phyloP scores from a whole-genome alignment of 2,888 invertebrate genomes.

The Julus scandinavius region DNA sequence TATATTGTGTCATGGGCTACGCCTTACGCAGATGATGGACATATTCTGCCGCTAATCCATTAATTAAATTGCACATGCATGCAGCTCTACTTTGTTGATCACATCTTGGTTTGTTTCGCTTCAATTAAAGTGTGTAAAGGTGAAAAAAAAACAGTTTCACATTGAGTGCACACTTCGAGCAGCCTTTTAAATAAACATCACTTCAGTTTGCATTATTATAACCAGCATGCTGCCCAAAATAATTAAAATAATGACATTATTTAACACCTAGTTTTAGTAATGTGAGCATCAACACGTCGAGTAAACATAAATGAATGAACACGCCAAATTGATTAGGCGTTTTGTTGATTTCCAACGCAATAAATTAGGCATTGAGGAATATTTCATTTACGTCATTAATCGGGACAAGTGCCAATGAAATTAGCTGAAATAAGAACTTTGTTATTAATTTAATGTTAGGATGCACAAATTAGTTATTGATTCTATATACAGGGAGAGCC shows the following conservation, averaged over 20 bases:
- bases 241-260: neutral
- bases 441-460: too few relatives aligned
- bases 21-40: neutral
- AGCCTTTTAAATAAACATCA: constrained; percentile 1
- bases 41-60: neutral
- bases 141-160: neutral
- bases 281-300: neutral
- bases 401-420: neutral
- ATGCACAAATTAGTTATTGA: too few relatives aligned
- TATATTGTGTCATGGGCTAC: neutral
- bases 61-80: neutral
- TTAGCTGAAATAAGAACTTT: too few relatives aligned
- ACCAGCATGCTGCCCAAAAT: neutral
- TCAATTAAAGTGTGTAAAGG: neutral
- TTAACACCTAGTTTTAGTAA: neutral
- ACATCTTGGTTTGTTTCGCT: neutral
- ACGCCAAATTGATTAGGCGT: neutral
- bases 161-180: neutral
- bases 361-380: neutral
- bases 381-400: neutral
- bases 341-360: neutral
- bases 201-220: constrained; percentile 1
- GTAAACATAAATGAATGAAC: neutral
- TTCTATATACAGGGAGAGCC: too few relatives aligned
- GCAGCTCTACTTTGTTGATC: neutral